A percentile compares a stretch with the other conserved stretches of the same genome.
These are phyloP conservation scores for Zaprionus lineosus DNA, from an alignment of 2,888 invertebrate genomes.

Conservation along the genomic window DNA sequence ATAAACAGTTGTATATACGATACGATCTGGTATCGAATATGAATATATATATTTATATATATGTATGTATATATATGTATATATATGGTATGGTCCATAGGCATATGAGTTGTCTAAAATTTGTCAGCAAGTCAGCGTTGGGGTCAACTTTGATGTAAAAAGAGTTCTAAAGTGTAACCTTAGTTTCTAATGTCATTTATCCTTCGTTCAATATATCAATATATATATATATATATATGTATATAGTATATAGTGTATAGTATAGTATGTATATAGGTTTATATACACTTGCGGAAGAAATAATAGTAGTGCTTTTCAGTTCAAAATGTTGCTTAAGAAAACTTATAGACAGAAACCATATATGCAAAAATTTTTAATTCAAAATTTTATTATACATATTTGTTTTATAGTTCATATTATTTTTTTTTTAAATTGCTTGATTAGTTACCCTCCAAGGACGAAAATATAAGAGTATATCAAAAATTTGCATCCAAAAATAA, in stretches of 20 bases:
- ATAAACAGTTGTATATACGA: constrained; percentile 55
- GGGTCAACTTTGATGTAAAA: constrained; percentile 30
- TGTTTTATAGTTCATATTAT: too few species aligned
- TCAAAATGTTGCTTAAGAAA: too few species aligned
- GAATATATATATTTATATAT: constrained; percentile 12
- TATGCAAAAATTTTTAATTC: too few species aligned
- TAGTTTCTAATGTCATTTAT: constrained; percentile 46
- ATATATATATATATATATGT: constrained; percentile 7
- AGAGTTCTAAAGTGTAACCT: constrained; percentile 37
- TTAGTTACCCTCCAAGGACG: too few species aligned
- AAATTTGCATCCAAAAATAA: too few species aligned
- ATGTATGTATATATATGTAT: constrained; percentile 25
- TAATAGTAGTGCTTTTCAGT: too few species aligned
- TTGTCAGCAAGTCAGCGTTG: constrained; percentile 51
- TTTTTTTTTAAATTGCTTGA: too few species aligned
- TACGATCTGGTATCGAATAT: constrained; percentile 12
- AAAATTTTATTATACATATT: too few species aligned
- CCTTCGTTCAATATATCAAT: constrained; percentile 6
- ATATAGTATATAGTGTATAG: constrained; percentile 17
- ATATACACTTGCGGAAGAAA: too few species aligned
- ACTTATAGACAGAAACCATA: too few species aligned
- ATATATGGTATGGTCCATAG: constrained; percentile 63
- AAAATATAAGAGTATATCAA: too few species aligned
- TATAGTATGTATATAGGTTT: constrained; percentile 15
- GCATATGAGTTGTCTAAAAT: constrained; percentile 55